phyloP scores from a whole-genome alignment of 2,113 vertebrate species.

The Pardalotus punctatus region DNA sequence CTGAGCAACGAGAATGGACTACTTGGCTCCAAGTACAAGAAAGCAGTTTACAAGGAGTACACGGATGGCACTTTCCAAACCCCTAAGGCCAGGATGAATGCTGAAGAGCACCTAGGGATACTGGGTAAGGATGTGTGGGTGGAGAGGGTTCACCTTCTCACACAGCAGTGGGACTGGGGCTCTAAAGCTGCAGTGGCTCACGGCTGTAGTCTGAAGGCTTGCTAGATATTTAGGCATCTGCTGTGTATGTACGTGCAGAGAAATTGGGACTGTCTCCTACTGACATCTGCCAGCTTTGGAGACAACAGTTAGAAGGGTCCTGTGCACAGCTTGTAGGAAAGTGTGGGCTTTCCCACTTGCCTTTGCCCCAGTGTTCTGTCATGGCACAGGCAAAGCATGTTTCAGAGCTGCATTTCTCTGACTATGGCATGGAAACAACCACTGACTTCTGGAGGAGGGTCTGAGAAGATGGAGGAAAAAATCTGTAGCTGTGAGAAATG shows the following conservation, averaged over 20 bases:
- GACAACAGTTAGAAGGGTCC: background rate
- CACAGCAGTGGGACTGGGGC: background rate
- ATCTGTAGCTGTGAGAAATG: background rate
- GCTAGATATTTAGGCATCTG: background rate
- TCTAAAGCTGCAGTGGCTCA: background rate
- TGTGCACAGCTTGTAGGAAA: background rate
- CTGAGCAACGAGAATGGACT: constrained; percentile 69
- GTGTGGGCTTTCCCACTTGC: background rate
- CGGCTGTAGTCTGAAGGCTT: background rate
- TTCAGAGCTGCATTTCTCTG: background rate
- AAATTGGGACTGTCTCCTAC: background rate
- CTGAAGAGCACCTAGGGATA: constrained; percentile 73
- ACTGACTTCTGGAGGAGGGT: background rate
- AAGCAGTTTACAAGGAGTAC: constrained; percentile 77
- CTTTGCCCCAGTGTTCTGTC: background rate
- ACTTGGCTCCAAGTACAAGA: constrained; percentile 77
- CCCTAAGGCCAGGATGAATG: constrained; percentile 33
- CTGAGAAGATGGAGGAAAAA: background rate
- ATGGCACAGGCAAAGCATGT: background rate
- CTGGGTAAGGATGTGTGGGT: constrained; percentile 61
- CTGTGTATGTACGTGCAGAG: background rate
- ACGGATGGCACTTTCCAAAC: constrained; percentile 74
- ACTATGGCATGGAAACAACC: background rate
- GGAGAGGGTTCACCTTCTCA: background rate
- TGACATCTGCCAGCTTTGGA: background rate